These are phyloP conservation scores for Urocolius indicus DNA, from an alignment of 2,113 vertebrate genomes.

Conservation along the genomic window DNA sequence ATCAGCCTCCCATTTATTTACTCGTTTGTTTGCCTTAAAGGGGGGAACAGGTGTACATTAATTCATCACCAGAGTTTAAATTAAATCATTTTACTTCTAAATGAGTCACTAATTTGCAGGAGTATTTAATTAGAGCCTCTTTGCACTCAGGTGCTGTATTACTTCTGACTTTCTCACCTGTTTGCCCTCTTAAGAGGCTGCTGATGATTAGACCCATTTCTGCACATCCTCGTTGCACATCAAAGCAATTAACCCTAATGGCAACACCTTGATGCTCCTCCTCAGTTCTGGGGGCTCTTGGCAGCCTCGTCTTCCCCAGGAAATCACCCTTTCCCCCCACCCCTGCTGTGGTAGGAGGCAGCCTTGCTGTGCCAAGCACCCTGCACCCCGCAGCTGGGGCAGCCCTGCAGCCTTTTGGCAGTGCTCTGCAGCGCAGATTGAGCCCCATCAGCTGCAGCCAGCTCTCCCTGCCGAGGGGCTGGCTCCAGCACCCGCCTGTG, in stretches of 20 bases:
- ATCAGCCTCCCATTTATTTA: slow-evolving; percentile 42
- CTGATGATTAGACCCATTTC: slow-evolving; percentile 57
- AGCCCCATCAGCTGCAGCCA: accelerated
- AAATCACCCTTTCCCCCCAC: slow-evolving; percentile 15
- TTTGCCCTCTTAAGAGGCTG: slow-evolving; percentile 61
- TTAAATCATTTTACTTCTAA: slow-evolving; percentile 77
- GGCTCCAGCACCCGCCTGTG: not conserved
- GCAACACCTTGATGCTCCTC: slow-evolving; percentile 13
- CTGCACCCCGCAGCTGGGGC: not conserved
- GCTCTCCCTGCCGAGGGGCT: not conserved
- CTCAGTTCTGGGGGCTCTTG: not conserved
- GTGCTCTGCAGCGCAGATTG: not conserved
- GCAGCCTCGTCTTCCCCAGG: not conserved
- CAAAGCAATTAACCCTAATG: slow-evolving; percentile 65
- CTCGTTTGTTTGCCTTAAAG: slow-evolving; percentile 69
- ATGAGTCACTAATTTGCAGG: slow-evolving; percentile 72
- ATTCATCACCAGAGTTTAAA: slow-evolving; percentile 71
- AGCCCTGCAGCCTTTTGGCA: slow-evolving; percentile 36
- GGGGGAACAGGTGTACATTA: slow-evolving; percentile 74
- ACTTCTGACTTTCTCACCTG: slow-evolving; percentile 73
- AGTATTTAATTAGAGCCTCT: slow-evolving; percentile 75
- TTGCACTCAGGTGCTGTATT: slow-evolving; percentile 70
- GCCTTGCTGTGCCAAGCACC: not conserved
- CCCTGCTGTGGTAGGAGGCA: not conserved
- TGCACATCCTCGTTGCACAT: slow-evolving; percentile 19